Evolutionary conservation across 2,113 vertebrate species (phyloP).

Genomic region (Furnarius figulus): DNA sequence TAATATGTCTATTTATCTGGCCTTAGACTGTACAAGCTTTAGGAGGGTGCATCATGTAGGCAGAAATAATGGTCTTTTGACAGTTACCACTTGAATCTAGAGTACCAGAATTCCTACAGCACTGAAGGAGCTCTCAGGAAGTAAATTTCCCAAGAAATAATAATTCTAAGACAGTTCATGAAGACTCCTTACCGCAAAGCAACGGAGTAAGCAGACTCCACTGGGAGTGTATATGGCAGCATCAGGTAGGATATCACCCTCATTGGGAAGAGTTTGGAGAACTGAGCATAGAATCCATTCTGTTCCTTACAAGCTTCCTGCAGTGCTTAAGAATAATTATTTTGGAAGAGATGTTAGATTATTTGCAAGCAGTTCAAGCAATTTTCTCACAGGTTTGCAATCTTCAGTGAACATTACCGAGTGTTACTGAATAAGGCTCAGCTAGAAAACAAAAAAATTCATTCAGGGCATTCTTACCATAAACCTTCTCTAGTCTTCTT

Average conservation of each 20-base stretch:
- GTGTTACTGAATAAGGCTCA: background rate
- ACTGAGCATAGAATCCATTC: conserved; percentile 71
- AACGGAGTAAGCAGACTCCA: conserved; percentile 80
- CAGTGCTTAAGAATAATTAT: conserved; percentile 74
- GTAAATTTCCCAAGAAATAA: no score
- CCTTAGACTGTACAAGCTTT: no score
- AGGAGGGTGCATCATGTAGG: no score
- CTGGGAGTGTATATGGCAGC: conserved; percentile 87
- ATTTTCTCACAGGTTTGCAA: background rate
- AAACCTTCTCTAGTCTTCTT: background rate
- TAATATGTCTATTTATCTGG: background rate
- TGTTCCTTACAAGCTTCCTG: conserved; percentile 78
- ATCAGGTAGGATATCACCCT: conserved; percentile 84
- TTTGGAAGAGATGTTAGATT: background rate
- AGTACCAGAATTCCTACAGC: no score
- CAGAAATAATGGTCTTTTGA: no score
- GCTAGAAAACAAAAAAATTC: background rate
- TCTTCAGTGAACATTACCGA: background rate
- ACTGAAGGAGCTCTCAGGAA: no score
- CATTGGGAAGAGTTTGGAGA: conserved; percentile 80
- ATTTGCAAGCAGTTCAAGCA: background rate
- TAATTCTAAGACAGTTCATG: background rate
- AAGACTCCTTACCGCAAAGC: conserved; percentile 77
- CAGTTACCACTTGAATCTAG: no score
- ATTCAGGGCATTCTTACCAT: background rate